A percentile compares a stretch with the other conserved stretches of the same genome.
phyloP scores from a whole-genome alignment of 1,140 invertebrate species.

The Thaumetopoea pityocampa region DNA sequence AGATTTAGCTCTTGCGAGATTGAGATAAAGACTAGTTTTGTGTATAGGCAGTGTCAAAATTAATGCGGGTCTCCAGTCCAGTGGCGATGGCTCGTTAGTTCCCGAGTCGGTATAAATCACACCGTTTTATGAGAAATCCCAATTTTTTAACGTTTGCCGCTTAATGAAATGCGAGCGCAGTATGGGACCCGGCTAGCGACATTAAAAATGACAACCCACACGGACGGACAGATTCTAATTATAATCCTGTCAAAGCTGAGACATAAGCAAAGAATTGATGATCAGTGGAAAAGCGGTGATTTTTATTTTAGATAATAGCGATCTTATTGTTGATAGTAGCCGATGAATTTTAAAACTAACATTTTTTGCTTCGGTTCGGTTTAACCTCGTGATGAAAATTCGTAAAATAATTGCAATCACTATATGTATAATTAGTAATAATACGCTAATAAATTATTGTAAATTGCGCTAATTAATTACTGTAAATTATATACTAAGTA shows the following conservation, averaged over 20 bases:
- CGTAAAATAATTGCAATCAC: slow-evolving; percentile 11
- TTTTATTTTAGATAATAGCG: slow-evolving; percentile 54
- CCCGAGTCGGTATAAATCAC: slow-evolving; percentile 71
- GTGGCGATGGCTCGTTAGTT: slow-evolving; percentile 63
- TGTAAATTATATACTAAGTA: no score
- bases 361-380: slow-evolving; percentile 33
- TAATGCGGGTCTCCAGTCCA: slow-evolving; percentile 9
- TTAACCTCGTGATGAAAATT: slow-evolving; percentile 3
- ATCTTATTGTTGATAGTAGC: slow-evolving; percentile 57
- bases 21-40: slow-evolving; percentile 1
- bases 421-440: no score
- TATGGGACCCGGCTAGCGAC: slow-evolving; percentile 71
- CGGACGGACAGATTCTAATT: slow-evolving; percentile 73
- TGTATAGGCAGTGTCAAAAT: slow-evolving; percentile 1
- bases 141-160: slow-evolving; percentile 61
- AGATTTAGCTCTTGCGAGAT: not conserved
- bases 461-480: no score
- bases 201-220: slow-evolving; percentile 72
- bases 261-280: slow-evolving; percentile 71
- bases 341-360: slow-evolving; percentile 43
- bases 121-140: slow-evolving; percentile 67
- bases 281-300: slow-evolving; percentile 58
- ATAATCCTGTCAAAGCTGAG: slow-evolving; percentile 72
- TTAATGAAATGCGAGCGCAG: slow-evolving; percentile 74
- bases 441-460: no score